Evolutionary conservation across 2,797 vertebrate species (phyloP).

Genomic region (Phoxinus dragarum): DNA sequence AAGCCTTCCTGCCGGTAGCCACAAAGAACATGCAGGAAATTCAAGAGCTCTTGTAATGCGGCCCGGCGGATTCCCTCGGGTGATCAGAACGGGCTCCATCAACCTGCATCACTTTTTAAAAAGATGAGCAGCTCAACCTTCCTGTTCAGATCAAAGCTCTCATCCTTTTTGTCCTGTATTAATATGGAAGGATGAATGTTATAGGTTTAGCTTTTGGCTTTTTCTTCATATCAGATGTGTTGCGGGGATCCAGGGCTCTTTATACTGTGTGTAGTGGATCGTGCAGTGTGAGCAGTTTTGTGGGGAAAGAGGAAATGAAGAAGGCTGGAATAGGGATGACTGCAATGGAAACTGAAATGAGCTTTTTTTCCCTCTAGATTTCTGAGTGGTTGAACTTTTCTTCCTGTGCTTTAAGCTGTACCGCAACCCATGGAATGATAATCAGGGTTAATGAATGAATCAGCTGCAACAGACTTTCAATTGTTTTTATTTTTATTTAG

Average conservation of each 20-base stretch:
- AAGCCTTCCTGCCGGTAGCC: constrained; percentile 25
- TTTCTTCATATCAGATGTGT: constrained; percentile 65
- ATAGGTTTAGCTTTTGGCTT: constrained; percentile 67
- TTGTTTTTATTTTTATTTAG: not conserved
- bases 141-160: constrained; percentile 71
- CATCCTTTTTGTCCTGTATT: constrained; percentile 69
- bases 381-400: constrained; percentile 20
- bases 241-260: constrained; percentile 61
- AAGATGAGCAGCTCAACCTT: constrained; percentile 76
- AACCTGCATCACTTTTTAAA: constrained; percentile 49
- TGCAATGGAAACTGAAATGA: not conserved
- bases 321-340: constrained; percentile 6
- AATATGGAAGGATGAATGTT: constrained; percentile 74
- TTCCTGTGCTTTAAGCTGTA: not conserved
- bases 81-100: constrained; percentile 58
- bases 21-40: constrained; percentile 27
- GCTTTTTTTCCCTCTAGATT: constrained; percentile 23
- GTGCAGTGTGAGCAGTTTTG: constrained; percentile 27
- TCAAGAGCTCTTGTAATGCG: constrained; percentile 28
- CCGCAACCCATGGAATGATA: not conserved
- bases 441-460: not conserved
- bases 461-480: not conserved
- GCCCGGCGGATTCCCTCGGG: constrained; percentile 45
- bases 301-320: constrained; percentile 16
- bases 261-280: constrained; percentile 42